Evolutionary conservation across 2,797 vertebrate genomes (phyloP), one percentile per base, ranked within the genome.

Genomic region (Brotula barbata): DNA sequence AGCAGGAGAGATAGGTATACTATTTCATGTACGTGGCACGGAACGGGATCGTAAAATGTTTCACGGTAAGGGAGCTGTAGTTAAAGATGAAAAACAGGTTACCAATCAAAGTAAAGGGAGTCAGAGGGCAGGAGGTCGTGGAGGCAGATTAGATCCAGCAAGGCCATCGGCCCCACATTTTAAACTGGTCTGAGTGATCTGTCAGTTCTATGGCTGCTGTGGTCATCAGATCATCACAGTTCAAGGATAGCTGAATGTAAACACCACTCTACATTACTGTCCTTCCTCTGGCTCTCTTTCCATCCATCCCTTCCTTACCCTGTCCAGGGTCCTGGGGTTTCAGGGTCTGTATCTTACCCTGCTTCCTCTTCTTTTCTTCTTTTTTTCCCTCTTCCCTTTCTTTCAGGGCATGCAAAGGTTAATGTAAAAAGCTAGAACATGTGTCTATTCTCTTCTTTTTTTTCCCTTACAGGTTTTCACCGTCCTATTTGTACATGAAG

Each of bases 201-300:
- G 73, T 81, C 72, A 81, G 54, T 71, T 79, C 67, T 64, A 77
- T 58, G 68, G 58, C 46, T 2, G 16, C 60, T 5, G 10, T 19
- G 22, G 48, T 73, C 71, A 56, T 88, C 69, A 75, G 37, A 55
- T 40, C 57, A 70, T 82, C 68, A 33, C 1, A 12, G 44, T 70
- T 53, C 78, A 75, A 86, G 83, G 81, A 67, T 81, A 25, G 34
- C 28, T 53, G 44, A 33, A 45, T 56, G 67, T 61, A 51, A 76
- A 71, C 47, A 47, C 50, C 5, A 28, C 25, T 28, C 4, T 28
- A 8, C 25, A 28, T 28, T 28, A 28, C 25, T 33, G 6, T 2
- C 6, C 31, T 33, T 33, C 31, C 31, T 33, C 31, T 33, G 5
- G 6, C 31, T 11, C 31, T 33, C 31, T 33, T 6, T 33, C 31